Conservation (phyloP, 2,113 vertebrate genomes). For the Centrocercus urophasianus region DNA sequence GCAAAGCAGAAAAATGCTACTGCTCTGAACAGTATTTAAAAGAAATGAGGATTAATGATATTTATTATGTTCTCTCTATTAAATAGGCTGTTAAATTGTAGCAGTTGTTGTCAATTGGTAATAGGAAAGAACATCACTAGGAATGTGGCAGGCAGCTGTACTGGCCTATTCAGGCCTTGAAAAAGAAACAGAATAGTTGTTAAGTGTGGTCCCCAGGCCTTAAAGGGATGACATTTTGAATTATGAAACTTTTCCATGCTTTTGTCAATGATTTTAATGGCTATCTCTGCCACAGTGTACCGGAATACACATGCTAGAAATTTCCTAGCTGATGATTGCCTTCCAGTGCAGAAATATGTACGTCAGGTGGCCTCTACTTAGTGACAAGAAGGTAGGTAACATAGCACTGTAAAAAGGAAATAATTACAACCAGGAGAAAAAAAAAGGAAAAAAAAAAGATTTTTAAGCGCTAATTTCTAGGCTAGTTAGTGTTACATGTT, state of each 20-base stretch:
- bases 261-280: conserved; percentile 55
- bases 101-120: not conserved
- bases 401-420: not conserved
- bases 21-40: not conserved
- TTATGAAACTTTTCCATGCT: conserved; percentile 31
- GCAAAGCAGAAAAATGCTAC: not conserved
- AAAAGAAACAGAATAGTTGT: conserved; percentile 22
- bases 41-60: not conserved
- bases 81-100: not conserved
- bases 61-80: not conserved
- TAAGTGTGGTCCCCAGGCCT: conserved; percentile 44
- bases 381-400: not conserved
- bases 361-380: not conserved
- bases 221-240: conserved; percentile 45
- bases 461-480: not conserved
- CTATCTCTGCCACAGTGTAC: not conserved
- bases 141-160: not conserved
- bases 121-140: not conserved
- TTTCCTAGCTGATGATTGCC: not conserved
- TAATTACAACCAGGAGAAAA: not conserved
- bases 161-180: conserved; percentile 16
- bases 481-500: not conserved
- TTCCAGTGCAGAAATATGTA: not conserved
- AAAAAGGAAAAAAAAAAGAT: not conserved
- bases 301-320: not conserved